These are phyloP conservation scores for Lacerta viridis DNA, from an alignment of 2,797 vertebrate species.

Conservation along the genomic window DNA sequence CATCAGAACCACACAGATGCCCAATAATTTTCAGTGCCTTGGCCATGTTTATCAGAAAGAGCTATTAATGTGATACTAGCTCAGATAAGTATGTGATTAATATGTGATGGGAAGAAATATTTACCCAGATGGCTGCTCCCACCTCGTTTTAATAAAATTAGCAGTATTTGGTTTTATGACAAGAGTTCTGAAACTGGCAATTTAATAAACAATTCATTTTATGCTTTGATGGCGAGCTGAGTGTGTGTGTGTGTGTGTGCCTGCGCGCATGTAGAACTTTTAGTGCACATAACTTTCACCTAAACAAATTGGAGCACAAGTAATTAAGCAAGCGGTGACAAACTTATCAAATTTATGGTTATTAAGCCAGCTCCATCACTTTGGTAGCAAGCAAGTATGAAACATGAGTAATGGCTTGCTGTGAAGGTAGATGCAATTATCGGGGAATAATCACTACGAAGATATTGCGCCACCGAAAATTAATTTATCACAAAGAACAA, in stretches of 20 bases:
- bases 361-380: slow-evolving; percentile 10
- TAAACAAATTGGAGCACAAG: slow-evolving; percentile 7
- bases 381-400: slow-evolving; percentile 7
- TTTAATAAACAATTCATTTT: slow-evolving; percentile 11
- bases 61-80: background rate
- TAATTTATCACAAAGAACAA: slow-evolving; percentile 25
- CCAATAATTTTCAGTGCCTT: background rate
- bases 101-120: background rate
- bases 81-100: no score
- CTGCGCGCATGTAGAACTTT: background rate
- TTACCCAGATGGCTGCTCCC: background rate
- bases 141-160: slow-evolving; percentile 22
- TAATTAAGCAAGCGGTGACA: slow-evolving; percentile 25
- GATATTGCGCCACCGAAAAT: slow-evolving; percentile 1
- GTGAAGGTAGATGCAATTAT: slow-evolving; percentile 21
- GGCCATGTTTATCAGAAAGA: background rate
- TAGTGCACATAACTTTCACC: background rate
- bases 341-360: slow-evolving; percentile 20
- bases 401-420: slow-evolving; percentile 19
- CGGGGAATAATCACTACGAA: slow-evolving; percentile 16
- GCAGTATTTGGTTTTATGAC: background rate
- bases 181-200: slow-evolving; percentile 2
- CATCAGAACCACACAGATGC: background rate
- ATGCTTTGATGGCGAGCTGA: background rate
- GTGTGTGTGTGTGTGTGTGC: no score